Evolutionary conservation across 2,113 vertebrate species (phyloP).

Genomic region (Epinephelus cyanopodus): DNA sequence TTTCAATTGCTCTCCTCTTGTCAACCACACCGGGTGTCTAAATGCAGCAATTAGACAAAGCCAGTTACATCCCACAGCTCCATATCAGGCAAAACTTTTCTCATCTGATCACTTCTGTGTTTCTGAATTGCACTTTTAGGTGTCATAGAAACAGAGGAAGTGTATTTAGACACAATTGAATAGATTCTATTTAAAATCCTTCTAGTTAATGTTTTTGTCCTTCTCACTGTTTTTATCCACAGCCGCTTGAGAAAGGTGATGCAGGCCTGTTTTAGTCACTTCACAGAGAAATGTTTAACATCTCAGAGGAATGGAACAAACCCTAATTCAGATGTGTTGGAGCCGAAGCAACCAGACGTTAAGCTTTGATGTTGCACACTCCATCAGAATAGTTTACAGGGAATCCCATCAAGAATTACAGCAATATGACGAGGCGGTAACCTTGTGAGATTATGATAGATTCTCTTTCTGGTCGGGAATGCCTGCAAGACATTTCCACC

Average conservation of each 20-base stretch:
- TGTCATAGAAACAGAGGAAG: conserved; percentile 52
- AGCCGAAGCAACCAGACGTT: conserved; percentile 13
- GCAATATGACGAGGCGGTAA: conserved; percentile 32
- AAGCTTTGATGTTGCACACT: conserved; percentile 54
- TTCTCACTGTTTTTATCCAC: not conserved
- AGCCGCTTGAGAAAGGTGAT: not conserved
- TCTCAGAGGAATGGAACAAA: conserved; percentile 38
- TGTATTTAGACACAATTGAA: conserved; percentile 36
- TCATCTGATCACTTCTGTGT: conserved; percentile 75
- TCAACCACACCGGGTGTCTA: conserved; percentile 66
- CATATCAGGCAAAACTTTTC: conserved; percentile 67
- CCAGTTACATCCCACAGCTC: conserved; percentile 75
- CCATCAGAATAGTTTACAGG: conserved; percentile 24
- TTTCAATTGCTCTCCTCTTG: conserved; percentile 45
- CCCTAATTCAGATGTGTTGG: not conserved
- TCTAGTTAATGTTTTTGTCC: conserved; percentile 23
- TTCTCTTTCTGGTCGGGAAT: conserved; percentile 22
- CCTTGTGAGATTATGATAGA: conserved; percentile 52
- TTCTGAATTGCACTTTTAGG: conserved; percentile 65
- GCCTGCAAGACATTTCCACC: conserved; percentile 31
- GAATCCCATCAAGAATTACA: conserved; percentile 61
- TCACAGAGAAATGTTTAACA: conserved; percentile 24
- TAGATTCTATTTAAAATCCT: conserved; percentile 14
- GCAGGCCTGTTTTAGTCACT: conserved; percentile 14
- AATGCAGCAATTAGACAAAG: conserved; percentile 79